phyloP scores from a whole-genome alignment of 2,888 invertebrate genomes.

The Corbicula japonica region DNA sequence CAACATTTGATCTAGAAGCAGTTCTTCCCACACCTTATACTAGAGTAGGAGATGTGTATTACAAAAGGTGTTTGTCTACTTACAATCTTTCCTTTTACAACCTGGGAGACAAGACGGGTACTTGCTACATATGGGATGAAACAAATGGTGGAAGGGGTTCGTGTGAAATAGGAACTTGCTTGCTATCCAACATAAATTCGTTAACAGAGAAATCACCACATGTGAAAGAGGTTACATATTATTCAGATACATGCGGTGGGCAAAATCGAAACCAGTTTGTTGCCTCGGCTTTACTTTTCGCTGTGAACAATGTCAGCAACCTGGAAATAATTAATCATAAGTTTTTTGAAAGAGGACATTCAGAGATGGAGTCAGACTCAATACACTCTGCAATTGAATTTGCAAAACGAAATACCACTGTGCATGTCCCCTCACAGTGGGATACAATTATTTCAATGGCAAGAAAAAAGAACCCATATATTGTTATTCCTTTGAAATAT shows the following conservation, averaged over 20 bases:
- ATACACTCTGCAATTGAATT: conserved; percentile 53
- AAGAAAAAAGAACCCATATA: conserved; percentile 45
- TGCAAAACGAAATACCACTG: conserved; percentile 38
- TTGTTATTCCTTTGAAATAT: conserved; percentile 52
- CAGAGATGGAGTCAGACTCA: conserved; percentile 56
- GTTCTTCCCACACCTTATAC: conserved; percentile 42
- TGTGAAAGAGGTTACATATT: conserved; percentile 40
- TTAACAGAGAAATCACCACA: neutral
- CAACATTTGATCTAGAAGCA: conserved; percentile 38
- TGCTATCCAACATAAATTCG: conserved; percentile 20
- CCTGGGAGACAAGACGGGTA: conserved; percentile 31
- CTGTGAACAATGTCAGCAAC: neutral
- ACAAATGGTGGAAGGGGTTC: conserved; percentile 42
- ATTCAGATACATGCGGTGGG: conserved; percentile 51
- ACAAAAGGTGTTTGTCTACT: conserved; percentile 43
- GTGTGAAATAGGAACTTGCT: conserved; percentile 39
- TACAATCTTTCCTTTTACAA: conserved; percentile 47
- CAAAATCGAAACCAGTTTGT: conserved; percentile 59
- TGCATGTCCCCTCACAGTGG: conserved; percentile 55
- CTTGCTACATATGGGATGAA: conserved; percentile 44
- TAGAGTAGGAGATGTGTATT: conserved; percentile 47
- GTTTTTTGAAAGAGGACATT: conserved; percentile 52
- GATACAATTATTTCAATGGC: conserved; percentile 40
- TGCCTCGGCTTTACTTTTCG: conserved; percentile 29
- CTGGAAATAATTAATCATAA: conserved; percentile 38